Evolutionary conservation across 2,888 invertebrate genomes (phyloP), one percentile per base, ranked within the genome.

Genomic region (Agrochola litura): DNA sequence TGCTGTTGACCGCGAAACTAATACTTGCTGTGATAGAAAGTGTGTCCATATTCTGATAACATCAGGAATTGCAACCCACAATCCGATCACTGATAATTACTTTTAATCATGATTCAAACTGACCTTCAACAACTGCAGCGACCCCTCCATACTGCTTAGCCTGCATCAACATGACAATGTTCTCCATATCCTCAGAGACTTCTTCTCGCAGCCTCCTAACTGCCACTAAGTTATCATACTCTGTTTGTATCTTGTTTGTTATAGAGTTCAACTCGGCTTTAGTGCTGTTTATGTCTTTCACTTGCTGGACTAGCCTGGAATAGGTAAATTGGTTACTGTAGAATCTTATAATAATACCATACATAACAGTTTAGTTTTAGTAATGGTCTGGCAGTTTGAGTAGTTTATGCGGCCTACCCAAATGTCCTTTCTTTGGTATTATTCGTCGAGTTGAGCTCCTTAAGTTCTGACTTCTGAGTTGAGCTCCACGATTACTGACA

Each of bases 201-300:
- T 98, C 98, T 84, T 98, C 97, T 1, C 98, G 97, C 6, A 98
- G 94, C 85, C 98, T 97, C 91, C 98, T 98, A 68, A 98, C 98
- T 0, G 98, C 98, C 88, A 98, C 97, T 56, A 98, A 98, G 22
- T 98, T 98, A 91, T 98, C 98, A 89, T 98, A 98, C 16, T 98
- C 98, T 90, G 98, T 98, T 54, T 97, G 97, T 72, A 98, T 98
- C 93, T 98, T 98, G 84, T 98, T 98, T 0, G 98, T 97, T 1
- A 98, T 98, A 73, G 98, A 98, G 80, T 92, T 94, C 56, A 95
- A 76, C 25, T 96, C 95, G 0, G 93, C 94, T 77, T 94, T 95
- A 0, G 92, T 90, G 92, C 96, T 97, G 46, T 98, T 98, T 52
- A 98, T 98, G 86, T 98, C 98, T 91, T 98, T 98, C 76, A 98